phyloP scores from a whole-genome alignment of 2,888 invertebrate genomes.

The Creontiades dilutus region DNA sequence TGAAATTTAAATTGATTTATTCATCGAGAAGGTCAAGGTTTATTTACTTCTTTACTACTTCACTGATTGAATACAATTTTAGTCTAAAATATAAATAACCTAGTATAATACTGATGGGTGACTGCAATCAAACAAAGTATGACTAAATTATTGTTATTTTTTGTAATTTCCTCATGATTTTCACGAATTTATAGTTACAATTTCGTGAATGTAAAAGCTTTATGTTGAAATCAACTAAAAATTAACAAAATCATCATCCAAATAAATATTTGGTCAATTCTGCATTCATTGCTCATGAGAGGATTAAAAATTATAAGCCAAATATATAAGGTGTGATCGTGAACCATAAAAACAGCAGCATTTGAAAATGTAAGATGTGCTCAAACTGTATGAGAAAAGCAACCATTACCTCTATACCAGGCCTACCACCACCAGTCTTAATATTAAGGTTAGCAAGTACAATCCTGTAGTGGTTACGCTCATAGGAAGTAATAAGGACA shows the following conservation, averaged over 20 bases:
- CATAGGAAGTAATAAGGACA: conserved; percentile 68
- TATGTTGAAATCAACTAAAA: conserved; percentile 17
- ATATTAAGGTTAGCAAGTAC: conserved; percentile 56
- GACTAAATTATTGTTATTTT: too few species aligned
- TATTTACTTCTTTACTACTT: too few species aligned
- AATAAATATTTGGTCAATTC: background rate
- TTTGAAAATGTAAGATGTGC: background rate
- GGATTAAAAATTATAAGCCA: background rate
- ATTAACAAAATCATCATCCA: background rate
- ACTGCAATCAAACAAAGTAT: too few species aligned
- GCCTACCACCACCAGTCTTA: conserved; percentile 72
- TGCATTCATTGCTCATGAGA: background rate
- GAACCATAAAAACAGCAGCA: background rate
- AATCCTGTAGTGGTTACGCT: conserved; percentile 48
- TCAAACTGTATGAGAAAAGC: background rate
- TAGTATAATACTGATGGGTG: too few species aligned
- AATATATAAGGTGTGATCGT: background rate
- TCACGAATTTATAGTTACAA: background rate
- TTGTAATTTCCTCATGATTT: too few species aligned
- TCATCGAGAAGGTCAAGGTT: too few species aligned
- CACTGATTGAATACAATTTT: too few species aligned
- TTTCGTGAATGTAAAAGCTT: background rate
- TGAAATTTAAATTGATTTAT: too few species aligned
- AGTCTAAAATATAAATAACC: too few species aligned
- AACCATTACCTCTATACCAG: conserved; percentile 49